A percentile compares a stretch with the other conserved stretches of the same genome.
Evolutionary conservation across 1,140 invertebrate species (phyloP).

Genomic region (Musca domestica): DNA sequence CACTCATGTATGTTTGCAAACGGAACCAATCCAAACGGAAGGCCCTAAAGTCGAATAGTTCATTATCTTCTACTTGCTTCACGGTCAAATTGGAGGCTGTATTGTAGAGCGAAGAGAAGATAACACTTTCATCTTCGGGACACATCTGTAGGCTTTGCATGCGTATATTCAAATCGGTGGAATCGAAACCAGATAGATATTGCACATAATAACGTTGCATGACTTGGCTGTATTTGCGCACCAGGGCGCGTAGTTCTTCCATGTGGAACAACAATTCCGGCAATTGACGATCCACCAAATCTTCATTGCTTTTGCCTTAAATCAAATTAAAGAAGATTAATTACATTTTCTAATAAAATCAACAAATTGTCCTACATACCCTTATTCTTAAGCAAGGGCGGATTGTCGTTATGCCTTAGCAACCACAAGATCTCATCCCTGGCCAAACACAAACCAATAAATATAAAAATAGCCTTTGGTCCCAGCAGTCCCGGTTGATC

Average conservation of each 20-base stretch:
- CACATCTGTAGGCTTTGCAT: conserved; percentile 83
- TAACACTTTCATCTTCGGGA: conserved; percentile 93
- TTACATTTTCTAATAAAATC: neutral
- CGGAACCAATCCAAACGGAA: conserved; percentile 97
- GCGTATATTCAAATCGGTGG: conserved; percentile 85
- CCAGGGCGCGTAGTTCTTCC: conserved; percentile 90
- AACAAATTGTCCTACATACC: conserved; percentile 57
- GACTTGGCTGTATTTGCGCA: conserved; percentile 94
- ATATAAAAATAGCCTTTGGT: conserved; percentile 94
- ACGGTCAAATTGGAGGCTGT: conserved; percentile 84
- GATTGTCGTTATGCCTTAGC: conserved; percentile 93
- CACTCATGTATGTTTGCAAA: conserved; percentile 91
- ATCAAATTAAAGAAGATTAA: neutral
- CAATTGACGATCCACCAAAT: conserved; percentile 89
- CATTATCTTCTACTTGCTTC: conserved; percentile 96
- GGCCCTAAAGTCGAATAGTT: conserved; percentile 93
- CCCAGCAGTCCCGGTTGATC: conserved; percentile 97
- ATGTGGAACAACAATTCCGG: conserved; percentile 98
- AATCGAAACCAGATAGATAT: conserved; percentile 94
- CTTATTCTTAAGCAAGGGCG: conserved; percentile 79
- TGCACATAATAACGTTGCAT: conserved; percentile 98
- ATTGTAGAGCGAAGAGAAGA: conserved; percentile 89
- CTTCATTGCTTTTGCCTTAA: conserved; percentile 72
- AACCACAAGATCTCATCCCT: conserved; percentile 98
- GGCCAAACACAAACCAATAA: conserved; percentile 92